A percentile compares a stretch with the other conserved stretches of the same genome.
phyloP scores from a whole-genome alignment of 1,140 invertebrate species.

The Sitobion miscanthi region DNA sequence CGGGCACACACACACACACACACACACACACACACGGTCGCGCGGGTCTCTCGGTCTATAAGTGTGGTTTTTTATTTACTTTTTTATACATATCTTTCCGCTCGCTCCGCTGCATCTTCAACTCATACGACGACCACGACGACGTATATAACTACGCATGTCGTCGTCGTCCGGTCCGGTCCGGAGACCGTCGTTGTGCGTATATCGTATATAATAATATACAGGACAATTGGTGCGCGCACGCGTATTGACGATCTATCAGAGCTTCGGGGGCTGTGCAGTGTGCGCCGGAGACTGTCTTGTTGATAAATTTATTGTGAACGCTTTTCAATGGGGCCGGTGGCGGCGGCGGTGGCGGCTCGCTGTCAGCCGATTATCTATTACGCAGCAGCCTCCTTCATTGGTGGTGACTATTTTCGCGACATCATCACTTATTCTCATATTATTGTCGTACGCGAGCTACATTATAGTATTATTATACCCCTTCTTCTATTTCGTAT shows the following conservation, averaged over 20 bases:
- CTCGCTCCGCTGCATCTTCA: background rate
- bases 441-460: background rate
- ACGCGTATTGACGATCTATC: conserved; percentile 28
- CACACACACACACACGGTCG: background rate
- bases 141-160: background rate
- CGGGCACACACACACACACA: background rate
- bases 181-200: background rate
- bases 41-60: background rate
- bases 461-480: background rate
- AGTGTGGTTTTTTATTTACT: background rate
- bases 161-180: conserved; percentile 13
- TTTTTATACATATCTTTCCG: background rate
- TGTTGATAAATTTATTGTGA: conserved; percentile 39
- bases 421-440: conserved; percentile 33
- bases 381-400: background rate
- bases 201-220: background rate
- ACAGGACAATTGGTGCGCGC: conserved; percentile 14
- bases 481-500: background rate
- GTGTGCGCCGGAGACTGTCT: conserved; percentile 6
- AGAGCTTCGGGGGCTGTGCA: background rate
- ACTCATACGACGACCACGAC: background rate
- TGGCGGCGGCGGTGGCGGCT: background rate
- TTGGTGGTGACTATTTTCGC: conserved; percentile 33
- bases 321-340: conserved; percentile 41
- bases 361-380: conserved; percentile 40